phyloP scores from a whole-genome alignment of 64 coral and sea anemone species.

The Porites australiensis region DNA sequence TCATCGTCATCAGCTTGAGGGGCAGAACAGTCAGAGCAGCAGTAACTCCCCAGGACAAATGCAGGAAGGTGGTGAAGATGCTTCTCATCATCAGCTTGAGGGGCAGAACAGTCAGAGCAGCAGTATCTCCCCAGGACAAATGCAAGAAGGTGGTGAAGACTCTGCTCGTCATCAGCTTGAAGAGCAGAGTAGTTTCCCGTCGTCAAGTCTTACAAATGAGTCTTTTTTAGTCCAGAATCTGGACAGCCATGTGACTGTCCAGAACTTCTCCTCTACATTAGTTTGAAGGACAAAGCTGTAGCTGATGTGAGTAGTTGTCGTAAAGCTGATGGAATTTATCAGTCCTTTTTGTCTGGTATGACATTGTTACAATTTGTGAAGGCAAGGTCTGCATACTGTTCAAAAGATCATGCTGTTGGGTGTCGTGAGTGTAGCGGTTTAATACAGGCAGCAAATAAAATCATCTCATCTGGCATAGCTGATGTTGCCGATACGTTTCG shows the following conservation, averaged over 20 bases:
- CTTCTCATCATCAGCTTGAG: neutral
- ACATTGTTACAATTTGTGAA: constrained; percentile 45
- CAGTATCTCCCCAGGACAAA: neutral
- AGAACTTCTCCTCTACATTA: constrained; percentile 39
- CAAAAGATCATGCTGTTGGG: constrained; percentile 1
- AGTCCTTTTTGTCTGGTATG: constrained; percentile 32
- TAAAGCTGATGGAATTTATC: too few species aligned
- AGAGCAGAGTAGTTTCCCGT: neutral
- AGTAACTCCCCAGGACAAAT: neutral
- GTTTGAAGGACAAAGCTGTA: constrained; percentile 10
- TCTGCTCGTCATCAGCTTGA: neutral
- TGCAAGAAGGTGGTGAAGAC: neutral
- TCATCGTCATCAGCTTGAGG: neutral
- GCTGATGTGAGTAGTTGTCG: constrained; percentile 39
- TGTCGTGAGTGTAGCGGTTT: constrained; percentile 47
- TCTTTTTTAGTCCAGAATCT: too few species aligned
- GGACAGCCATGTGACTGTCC: too few species aligned
- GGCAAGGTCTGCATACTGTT: constrained; percentile 44
- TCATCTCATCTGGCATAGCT: constrained; percentile 19
- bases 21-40: neutral
- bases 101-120: neutral
- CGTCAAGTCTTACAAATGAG: neutral
- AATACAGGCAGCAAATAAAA: constrained; percentile 34
- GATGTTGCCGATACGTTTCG: constrained; percentile 38
- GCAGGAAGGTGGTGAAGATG: neutral